phyloP scores from a whole-genome alignment of 2,797 vertebrate genomes.

The Salarias fasciatus region DNA sequence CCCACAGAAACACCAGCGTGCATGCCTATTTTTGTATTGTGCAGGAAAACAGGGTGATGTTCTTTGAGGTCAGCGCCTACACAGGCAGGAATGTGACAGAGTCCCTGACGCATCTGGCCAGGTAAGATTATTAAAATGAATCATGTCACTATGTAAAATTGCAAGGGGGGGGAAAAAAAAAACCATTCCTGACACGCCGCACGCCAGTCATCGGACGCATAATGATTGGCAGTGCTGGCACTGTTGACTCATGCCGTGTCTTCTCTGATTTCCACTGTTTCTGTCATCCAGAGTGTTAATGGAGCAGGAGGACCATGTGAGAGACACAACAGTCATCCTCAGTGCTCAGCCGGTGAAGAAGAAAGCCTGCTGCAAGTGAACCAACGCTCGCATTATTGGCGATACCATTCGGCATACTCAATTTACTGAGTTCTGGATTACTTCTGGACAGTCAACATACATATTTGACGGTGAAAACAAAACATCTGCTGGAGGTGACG shows the following conservation, averaged over 20 bases:
- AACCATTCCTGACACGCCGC: background rate
- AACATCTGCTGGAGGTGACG: too few relatives aligned
- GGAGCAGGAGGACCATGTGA: constrained; percentile 88
- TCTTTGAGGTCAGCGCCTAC: constrained; percentile 92
- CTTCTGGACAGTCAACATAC: background rate
- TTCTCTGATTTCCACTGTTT: background rate
- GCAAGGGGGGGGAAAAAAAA: background rate
- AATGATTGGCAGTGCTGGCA: background rate
- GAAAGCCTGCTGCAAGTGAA: constrained; percentile 88
- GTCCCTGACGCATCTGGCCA: constrained; percentile 88
- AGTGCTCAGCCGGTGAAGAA: constrained; percentile 78
- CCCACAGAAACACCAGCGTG: background rate
- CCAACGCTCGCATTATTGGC: background rate
- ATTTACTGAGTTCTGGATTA: constrained; percentile 1
- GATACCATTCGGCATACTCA: background rate
- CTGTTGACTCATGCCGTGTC: background rate
- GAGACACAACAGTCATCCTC: constrained; percentile 83
- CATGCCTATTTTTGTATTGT: background rate
- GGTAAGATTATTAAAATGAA: constrained; percentile 65
- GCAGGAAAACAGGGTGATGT: constrained; percentile 88
- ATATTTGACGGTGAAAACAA: too few relatives aligned
- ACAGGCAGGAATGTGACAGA: constrained; percentile 85
- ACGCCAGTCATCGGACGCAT: background rate
- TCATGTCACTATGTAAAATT: background rate
- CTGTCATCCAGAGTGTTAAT: constrained; percentile 77